Conservation (phyloP, 1,140 invertebrate species). For the Cydia pomonella region DNA sequence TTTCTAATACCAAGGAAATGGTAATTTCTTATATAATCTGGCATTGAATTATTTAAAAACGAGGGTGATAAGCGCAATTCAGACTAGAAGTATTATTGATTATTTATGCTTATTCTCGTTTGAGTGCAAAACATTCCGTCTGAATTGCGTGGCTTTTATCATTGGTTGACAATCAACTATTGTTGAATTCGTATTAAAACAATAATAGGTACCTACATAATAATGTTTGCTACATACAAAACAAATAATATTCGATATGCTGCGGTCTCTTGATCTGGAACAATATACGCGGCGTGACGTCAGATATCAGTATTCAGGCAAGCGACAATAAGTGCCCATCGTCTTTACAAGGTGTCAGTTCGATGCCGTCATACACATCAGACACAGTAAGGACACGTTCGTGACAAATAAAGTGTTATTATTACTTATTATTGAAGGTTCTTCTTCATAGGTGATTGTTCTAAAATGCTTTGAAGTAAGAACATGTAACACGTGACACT, state of each 20-base stretch:
- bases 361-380: neutral
- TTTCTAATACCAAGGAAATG: no score
- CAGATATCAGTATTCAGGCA: neutral
- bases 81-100: no score
- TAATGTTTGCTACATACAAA: neutral
- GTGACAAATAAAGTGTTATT: neutral
- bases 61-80: no score
- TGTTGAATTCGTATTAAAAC: neutral
- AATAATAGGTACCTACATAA: no score
- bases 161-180: neutral
- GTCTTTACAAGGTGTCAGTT: neutral
- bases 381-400: neutral
- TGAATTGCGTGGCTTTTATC: neutral
- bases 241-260: constrained; percentile 12
- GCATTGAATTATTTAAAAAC: no score
- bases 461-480: no score
- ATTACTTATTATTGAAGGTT: neutral
- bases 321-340: neutral
- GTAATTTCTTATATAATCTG: no score
- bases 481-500: no score
- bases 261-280: neutral
- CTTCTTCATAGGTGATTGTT: neutral
- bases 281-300: neutral
- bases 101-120: neutral
- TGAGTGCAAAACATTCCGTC: neutral